Evolutionary conservation across 2,113 vertebrate genomes (phyloP).

Genomic region (Muntiacus reevesi): DNA sequence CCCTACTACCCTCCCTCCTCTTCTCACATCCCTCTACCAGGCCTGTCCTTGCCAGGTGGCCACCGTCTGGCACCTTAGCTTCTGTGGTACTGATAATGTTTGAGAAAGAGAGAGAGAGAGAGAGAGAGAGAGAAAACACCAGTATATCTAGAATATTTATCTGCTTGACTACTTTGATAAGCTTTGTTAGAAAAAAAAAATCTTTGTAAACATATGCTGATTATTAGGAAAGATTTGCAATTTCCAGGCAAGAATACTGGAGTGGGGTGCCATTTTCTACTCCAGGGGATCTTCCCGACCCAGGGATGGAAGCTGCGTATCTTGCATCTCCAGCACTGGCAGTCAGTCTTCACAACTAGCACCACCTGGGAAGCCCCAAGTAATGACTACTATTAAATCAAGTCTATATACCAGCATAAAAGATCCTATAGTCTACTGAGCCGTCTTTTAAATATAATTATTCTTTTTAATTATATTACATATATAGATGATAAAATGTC

Average conservation of each 20-base stretch:
- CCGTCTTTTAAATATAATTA: background rate
- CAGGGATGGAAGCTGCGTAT: background rate
- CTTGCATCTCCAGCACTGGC: background rate
- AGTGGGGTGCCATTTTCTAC: background rate
- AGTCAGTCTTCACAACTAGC: background rate
- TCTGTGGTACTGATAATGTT: background rate
- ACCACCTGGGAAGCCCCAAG: background rate
- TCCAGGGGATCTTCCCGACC: background rate
- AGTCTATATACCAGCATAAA: background rate
- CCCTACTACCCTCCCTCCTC: too few relatives aligned
- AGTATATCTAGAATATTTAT: background rate
- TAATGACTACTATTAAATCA: background rate
- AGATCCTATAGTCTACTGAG: background rate
- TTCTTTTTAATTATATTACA: background rate
- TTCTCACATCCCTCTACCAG: background rate
- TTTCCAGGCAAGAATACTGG: background rate
- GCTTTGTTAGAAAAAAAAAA: background rate
- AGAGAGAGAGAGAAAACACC: background rate
- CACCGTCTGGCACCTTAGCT: background rate
- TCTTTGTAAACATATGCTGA: background rate
- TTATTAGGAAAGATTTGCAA: background rate
- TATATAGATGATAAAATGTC: background rate
- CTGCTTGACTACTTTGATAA: background rate
- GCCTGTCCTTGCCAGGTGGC: background rate
- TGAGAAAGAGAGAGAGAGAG: too few relatives aligned